Evolutionary conservation across 2,888 invertebrate species (phyloP), one percentile per base, ranked within the genome.

Genomic region (Notocelia uddmanniana): DNA sequence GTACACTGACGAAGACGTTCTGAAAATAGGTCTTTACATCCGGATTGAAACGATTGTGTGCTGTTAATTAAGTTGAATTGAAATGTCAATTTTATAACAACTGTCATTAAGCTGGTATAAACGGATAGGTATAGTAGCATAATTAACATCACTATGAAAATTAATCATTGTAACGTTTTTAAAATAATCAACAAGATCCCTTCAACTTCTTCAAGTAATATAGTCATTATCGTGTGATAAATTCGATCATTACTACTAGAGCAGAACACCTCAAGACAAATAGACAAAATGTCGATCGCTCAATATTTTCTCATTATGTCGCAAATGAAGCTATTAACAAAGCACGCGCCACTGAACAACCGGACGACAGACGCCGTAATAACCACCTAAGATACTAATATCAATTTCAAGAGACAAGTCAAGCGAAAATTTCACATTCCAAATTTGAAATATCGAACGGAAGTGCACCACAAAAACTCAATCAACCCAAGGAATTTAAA

Each of bases 311-410:
- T 81, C 84, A 87, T 89, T 89, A 89, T 87, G 80, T 84, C 78
- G 84, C 89, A 91, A 93, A 93, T 93, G 91, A 93, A 93, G 93
- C 90, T 92, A 93, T 93, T 93, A 92, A 79, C 81, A 81, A 80
- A 81, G 85, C 91, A 91, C 92, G 91, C 91, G 90, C 87, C 91
- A 87, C 85, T 87, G 85, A 76, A 76, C 83, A 82, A 87, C 90
- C 89, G 92, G 92, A 92, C 89, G 92, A 90, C 92, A 91, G 86
- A 87, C 90, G 90, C 83, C 90, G 87, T 92, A 93, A 92, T 93
- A 85, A 86, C 84, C 86, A 81, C 87, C 89, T 89, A 85, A 92
- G 92, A 90, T 86, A 89, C 89, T 88, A 91, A 92, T 93, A 93
- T 93, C 93, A 93, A 93, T 93, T 93, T 93, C 92, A 84, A 83